A percentile compares a stretch with the other conserved stretches of the same genome.
phyloP scores from a whole-genome alignment of 53 echinoderm and acorn worm species.

The Temnopleurus reevesii region DNA sequence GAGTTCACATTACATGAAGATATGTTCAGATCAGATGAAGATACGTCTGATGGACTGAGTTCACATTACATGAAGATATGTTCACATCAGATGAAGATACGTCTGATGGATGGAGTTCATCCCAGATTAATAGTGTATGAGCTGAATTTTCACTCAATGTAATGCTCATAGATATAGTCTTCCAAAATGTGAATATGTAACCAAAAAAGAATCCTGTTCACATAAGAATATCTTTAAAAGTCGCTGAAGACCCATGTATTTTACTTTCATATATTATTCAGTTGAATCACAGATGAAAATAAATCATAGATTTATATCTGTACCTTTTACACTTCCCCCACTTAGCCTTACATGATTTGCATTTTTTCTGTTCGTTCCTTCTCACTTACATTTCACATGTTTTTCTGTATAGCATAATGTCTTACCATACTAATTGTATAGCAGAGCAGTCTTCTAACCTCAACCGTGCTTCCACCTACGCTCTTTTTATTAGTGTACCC shows the following conservation, averaged over 20 bases:
- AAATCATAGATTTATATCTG: no score
- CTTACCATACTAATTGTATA: not conserved
- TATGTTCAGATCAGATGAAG: no score
- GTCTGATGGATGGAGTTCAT: not conserved
- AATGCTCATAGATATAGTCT: no score
- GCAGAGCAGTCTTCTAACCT: not conserved
- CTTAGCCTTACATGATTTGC: not conserved
- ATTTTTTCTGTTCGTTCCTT: not conserved
- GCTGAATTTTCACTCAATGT: not conserved
- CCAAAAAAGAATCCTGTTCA: no score
- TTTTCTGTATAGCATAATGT: not conserved
- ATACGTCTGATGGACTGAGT: not conserved
- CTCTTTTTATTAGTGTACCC: not conserved
- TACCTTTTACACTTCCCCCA: not conserved
- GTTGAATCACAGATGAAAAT: no score
- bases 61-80: not conserved
- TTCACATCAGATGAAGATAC: slow-evolving; percentile 4
- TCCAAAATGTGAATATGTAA: no score
- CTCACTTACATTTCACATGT: not conserved
- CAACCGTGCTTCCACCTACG: not conserved
- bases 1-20: no score
- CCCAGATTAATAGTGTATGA: not conserved
- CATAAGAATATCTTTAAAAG: no score
- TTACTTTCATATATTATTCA: no score
- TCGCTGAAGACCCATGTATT: no score